Evolutionary conservation across 1,140 invertebrate genomes (phyloP), one percentile per base, ranked within the genome.

Genomic region (Neuroterus valhalla): DNA sequence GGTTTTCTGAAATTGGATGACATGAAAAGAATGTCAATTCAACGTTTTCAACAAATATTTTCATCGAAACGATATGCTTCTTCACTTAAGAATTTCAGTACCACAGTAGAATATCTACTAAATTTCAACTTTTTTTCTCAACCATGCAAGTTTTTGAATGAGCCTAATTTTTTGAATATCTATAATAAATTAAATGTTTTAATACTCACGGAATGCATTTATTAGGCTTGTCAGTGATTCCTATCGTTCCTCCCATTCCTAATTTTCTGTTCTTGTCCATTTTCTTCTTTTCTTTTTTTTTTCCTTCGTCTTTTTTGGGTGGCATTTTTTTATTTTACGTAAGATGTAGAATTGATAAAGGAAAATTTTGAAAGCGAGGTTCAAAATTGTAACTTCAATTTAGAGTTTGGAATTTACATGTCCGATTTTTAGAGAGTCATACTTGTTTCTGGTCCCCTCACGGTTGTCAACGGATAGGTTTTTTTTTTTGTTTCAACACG

Each of bases 151-250:
- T 2, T 38, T 38, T 5, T 17, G 3, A 48, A 48, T 17, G 8
- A n/a, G 6, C 17, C 5, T 6, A 48, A 2, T n/a, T 17, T 6
- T 15, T n/a, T 2, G 5, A 48, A 6, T 6, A 48, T 15, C 17
- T 21, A 17, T 52, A 21, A 23, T 31, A 15, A 23, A 55, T 45
- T 3, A 55, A 52, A 21, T 21, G 31, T 1, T 6, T 38, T 38
- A 2, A 38, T 31, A 62, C 52, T 62, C 15, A 38, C 52, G 52
- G 52, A 31, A 15, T 62, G n/a, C 52, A 62, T 38, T n/a, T 62
- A 31, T 62, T 31, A 31, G 52, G 52, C 15, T 62, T 62, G n/a
- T 38, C 52, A 0, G 15, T 12, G n/a, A 31, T 31, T 62, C 52
- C 52, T 4, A 62, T 15, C n/a, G 52, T 62, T 15, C 12, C 23